A percentile compares a stretch with the other conserved stretches of the same genome.
phyloP scores from a whole-genome alignment of 2,797 vertebrate genomes.

The Aratinga solstitialis region DNA sequence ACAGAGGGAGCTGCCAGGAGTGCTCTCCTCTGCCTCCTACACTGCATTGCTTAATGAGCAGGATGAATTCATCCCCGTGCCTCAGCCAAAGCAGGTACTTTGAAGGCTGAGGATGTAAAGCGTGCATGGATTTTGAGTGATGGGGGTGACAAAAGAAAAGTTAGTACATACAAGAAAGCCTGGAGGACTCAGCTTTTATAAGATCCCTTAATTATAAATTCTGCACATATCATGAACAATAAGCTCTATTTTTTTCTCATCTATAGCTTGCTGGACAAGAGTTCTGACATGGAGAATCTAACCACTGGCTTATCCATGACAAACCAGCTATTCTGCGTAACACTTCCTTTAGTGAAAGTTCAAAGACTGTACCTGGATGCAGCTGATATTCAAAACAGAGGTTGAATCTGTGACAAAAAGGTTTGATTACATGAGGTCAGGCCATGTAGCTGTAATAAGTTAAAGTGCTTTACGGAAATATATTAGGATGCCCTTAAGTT shows the following conservation, averaged over 20 bases:
- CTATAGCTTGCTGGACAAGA: slow-evolving; percentile 14
- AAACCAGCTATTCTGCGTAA: slow-evolving; percentile 27
- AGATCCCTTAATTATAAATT: neutral
- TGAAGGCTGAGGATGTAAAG: neutral
- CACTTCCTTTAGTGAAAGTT: slow-evolving; percentile 36
- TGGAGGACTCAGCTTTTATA: neutral
- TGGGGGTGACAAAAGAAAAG: neutral
- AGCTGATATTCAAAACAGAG: slow-evolving; percentile 56
- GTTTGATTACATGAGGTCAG: slow-evolving; percentile 77
- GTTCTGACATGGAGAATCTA: neutral
- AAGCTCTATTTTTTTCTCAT: neutral
- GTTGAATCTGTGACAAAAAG: slow-evolving; percentile 33
- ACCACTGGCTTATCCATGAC: neutral
- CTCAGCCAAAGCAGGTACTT: fast-evolving
- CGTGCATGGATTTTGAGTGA: neutral
- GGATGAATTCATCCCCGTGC: neutral
- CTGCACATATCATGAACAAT: fast-evolving
- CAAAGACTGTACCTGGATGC: slow-evolving; percentile 19
- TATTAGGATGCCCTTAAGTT: slow-evolving; percentile 80
- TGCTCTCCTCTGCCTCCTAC: neutral
- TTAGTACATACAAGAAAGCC: neutral
- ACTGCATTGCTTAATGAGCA: fast-evolving
- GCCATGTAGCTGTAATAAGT: slow-evolving; percentile 73
- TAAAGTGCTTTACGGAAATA: slow-evolving; percentile 78
- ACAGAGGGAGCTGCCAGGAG: neutral